A percentile compares a stretch with the other conserved stretches of the same genome.
Conservation (phyloP, 2,797 vertebrate species). For the Crossoptilon crossoptilon region DNA sequence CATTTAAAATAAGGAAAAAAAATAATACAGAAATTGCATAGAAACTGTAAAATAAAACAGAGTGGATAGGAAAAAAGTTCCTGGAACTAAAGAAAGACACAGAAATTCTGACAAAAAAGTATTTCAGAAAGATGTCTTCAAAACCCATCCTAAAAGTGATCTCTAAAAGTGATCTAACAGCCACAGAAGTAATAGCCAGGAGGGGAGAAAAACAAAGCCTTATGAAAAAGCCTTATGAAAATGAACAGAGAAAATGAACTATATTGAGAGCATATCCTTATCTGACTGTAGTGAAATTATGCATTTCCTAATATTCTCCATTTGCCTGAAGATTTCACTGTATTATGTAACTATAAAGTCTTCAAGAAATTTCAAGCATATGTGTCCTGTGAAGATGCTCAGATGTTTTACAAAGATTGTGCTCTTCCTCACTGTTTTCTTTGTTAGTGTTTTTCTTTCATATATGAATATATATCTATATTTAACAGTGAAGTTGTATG, state of each 20-base stretch:
- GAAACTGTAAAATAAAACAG: slow-evolving; percentile 24
- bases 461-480: not conserved
- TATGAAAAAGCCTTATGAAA: not conserved
- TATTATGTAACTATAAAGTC: not conserved
- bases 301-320: not conserved
- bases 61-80: not conserved
- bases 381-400: not conserved
- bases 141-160: not conserved
- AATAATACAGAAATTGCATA: not conserved
- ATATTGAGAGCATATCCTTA: not conserved
- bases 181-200: not conserved
- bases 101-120: not conserved
- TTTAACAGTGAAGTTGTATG: not conserved
- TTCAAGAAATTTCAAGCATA: not conserved
- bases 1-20: not conserved
- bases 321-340: not conserved
- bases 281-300: not conserved
- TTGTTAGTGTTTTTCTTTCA: not conserved
- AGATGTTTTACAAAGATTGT: not conserved
- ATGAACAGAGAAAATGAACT: not conserved
- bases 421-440: not conserved
- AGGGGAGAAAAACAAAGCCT: not conserved
- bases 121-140: not conserved
- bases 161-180: not conserved
- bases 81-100: not conserved